Evolutionary conservation across 1,140 invertebrate species (phyloP), one percentile per base, ranked within the genome.

Genomic region (Aphelenchoides fujianensis): DNA sequence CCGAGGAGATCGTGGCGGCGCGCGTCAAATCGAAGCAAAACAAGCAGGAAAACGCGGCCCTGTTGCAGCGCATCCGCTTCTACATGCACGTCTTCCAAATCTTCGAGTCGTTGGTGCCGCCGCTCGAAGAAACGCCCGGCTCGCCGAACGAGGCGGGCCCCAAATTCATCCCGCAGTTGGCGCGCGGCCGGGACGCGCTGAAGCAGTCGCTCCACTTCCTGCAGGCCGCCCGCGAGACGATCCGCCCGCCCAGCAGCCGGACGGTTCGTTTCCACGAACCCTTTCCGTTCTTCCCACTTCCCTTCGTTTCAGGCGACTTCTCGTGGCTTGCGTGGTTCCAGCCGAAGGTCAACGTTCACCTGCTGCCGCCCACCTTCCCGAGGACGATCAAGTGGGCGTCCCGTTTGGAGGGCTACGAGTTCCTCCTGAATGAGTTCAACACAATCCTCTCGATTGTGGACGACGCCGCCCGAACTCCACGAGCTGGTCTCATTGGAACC

Each of bases 291-390:
- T n/a, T n/a, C n/a, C n/a, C n/a, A n/a, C n/a, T n/a, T n/a, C n/a
- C n/a, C n/a, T n/a, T n/a, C n/a, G n/a, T n/a, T n/a, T n/a, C n/a
- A n/a, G 73, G 76, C 63, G 85, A 86, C 72, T 86, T 86, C 72
- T 84, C 84, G 30, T 84, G 82, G 37, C 84, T 86, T 32, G 77
- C 94, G 88, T 94, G 94, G 0, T 97, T 97, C 87, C 93, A 97
- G 83, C 93, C 94, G 27, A 89, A 94, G 84, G 91, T 95, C 36
- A 97, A 97, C 86, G 94, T 96, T 86, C 89, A 94, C 74, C 87
- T 96, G 34, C 86, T 97, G 32, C 95, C 95, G 41, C 94, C 95
- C 0, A 96, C 95, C n/a, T 98, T 98, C 88, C 95, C 95, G 7
- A 88, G 95, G 1, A 97, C 95, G 85, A 94, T 94, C 0, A 91